phyloP scores from a whole-genome alignment of 1,140 invertebrate genomes.

The Wasmannia auropunctata region DNA sequence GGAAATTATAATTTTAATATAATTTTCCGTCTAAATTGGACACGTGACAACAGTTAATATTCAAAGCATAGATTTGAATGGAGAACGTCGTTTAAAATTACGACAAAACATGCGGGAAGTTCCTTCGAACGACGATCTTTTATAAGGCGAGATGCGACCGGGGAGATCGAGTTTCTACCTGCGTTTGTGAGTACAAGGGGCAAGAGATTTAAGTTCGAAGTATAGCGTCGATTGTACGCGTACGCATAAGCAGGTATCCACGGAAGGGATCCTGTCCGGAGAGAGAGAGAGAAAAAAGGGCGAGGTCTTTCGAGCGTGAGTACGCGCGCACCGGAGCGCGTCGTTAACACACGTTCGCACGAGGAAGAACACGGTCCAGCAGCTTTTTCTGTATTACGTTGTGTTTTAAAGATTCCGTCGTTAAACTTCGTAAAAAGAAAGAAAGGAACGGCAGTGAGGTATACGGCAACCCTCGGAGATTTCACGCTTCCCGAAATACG shows the following conservation, averaged over 20 bases:
- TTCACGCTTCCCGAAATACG: constrained; percentile 36
- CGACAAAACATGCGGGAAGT: neutral
- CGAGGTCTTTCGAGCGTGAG: constrained; percentile 15
- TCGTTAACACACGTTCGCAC: constrained; percentile 40
- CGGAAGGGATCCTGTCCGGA: neutral
- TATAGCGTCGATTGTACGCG: neutral
- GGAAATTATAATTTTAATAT: neutral
- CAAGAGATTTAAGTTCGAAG: constrained; percentile 8
- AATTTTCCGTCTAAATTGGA: neutral
- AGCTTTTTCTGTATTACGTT: constrained; percentile 3
- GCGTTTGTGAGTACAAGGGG: neutral
- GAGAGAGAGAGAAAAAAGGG: constrained; percentile 41
- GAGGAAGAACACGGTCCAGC: constrained; percentile 44
- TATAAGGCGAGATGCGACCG: neutral
- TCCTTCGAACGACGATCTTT: neutral
- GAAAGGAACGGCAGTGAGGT: neutral
- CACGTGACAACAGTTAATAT: neutral
- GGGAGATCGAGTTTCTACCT: neutral
- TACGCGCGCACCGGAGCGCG: constrained; percentile 36
- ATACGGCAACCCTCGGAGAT: neutral
- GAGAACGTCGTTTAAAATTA: neutral
- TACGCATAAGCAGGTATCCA: neutral
- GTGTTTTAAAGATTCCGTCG: neutral
- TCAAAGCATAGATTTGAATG: neutral
- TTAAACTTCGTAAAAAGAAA: neutral